A percentile compares a stretch with the other conserved stretches of the same genome.
Conservation (phyloP, 1,140 invertebrate species). For the Trichonephila inaurata region DNA sequence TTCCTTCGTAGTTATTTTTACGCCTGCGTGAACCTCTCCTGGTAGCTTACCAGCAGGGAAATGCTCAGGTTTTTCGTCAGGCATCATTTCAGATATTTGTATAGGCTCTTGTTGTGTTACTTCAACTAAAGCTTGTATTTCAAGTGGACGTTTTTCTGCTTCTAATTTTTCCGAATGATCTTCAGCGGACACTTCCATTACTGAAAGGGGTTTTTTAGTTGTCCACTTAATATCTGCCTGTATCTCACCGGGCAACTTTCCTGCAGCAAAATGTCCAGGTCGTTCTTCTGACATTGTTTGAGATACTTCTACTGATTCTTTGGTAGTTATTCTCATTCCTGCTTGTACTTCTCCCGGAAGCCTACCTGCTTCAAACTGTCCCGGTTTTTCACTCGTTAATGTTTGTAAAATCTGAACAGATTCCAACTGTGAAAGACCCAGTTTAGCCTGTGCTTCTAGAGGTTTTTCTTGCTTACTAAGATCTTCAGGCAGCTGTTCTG, state of each 20-base stretch:
- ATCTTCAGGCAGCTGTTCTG: constrained; percentile 51
- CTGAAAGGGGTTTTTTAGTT: constrained; percentile 70
- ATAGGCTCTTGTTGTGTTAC: constrained; percentile 62
- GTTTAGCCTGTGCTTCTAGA: constrained; percentile 60
- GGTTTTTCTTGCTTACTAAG: constrained; percentile 59
- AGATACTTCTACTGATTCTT: constrained; percentile 81
- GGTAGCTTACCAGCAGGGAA: constrained; percentile 63
- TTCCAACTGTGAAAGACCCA: constrained; percentile 58
- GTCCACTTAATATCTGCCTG: constrained; percentile 70
- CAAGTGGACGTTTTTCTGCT: constrained; percentile 48
- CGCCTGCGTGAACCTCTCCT: constrained; percentile 58
- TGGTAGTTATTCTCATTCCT: constrained; percentile 53
- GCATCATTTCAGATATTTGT: constrained; percentile 67
- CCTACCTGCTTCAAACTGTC: constrained; percentile 63
- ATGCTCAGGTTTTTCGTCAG: constrained; percentile 67
- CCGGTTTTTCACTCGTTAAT: constrained; percentile 27
- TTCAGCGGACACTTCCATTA: constrained; percentile 71
- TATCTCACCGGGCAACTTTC: constrained; percentile 63
- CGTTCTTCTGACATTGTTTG: constrained; percentile 85
- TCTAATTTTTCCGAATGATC: constrained; percentile 60
- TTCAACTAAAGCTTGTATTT: constrained; percentile 60
- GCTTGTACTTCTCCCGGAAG: constrained; percentile 61
- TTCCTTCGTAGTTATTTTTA: constrained; percentile 66
- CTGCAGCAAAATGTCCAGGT: constrained; percentile 88
- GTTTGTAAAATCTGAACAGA: constrained; percentile 65